phyloP scores from a whole-genome alignment of 2,113 vertebrate genomes.

The Oplegnathus fasciatus region DNA sequence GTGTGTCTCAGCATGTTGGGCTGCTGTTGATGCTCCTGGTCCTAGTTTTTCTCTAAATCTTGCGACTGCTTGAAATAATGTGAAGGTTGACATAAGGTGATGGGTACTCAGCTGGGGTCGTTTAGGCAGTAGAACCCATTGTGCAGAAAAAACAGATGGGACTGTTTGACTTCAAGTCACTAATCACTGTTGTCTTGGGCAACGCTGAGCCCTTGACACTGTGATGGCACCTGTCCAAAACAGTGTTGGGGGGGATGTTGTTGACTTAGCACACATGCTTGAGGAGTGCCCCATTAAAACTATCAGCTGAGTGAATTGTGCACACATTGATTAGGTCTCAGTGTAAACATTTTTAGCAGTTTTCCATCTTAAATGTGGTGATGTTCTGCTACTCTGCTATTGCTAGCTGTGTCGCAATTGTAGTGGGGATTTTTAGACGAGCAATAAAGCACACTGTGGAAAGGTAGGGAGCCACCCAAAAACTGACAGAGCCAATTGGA shows the following conservation, averaged over 20 bases:
- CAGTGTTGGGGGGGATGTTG: conserved; percentile 7
- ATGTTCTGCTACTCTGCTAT: neutral
- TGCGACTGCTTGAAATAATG: conserved; percentile 5
- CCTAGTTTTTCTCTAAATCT: neutral
- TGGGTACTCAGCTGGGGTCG: neutral
- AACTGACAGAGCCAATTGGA: neutral
- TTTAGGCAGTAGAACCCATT: conserved; percentile 7
- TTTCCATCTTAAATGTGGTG: neutral
- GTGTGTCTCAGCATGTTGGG: neutral
- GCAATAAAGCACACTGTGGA: conserved; percentile 1
- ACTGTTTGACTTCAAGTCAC: conserved; percentile 51
- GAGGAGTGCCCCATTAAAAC: conserved; percentile 26
- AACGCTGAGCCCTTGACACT: conserved; percentile 29
- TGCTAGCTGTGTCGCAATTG: neutral
- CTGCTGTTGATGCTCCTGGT: neutral
- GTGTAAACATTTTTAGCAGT: neutral
- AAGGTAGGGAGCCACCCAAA: neutral
- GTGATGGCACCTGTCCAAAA: conserved; percentile 22
- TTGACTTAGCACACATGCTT: conserved; percentile 24
- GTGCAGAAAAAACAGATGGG: conserved; percentile 22
- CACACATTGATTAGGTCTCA: neutral
- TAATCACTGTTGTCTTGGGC: conserved; percentile 52
- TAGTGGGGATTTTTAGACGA: neutral
- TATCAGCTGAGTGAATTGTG: conserved; percentile 19
- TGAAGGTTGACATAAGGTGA: conserved; percentile 15